A percentile compares a stretch with the other conserved stretches of the same genome.
phyloP scores from a whole-genome alignment of 2,888 invertebrate species.

The Andrena bucephala region DNA sequence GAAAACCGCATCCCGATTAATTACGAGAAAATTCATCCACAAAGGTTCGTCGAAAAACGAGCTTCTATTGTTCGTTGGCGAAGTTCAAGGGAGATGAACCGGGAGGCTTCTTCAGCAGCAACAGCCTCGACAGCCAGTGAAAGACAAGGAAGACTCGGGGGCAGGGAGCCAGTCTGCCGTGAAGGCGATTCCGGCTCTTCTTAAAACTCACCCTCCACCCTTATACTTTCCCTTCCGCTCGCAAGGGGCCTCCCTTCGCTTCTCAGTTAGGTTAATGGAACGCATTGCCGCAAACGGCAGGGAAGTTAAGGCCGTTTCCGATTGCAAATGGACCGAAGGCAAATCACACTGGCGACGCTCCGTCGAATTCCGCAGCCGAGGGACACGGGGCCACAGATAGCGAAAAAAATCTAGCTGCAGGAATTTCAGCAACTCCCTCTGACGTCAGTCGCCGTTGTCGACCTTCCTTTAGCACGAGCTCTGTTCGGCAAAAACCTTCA shows the following conservation, averaged over 20 bases:
- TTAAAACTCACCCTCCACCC: constrained; percentile 61
- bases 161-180: constrained; percentile 67
- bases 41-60: constrained; percentile 17
- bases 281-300: constrained; percentile 74
- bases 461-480: not conserved
- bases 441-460: not conserved
- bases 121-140: constrained; percentile 20
- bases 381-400: constrained; percentile 7
- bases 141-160: constrained; percentile 30
- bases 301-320: constrained; percentile 75
- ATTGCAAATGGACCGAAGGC: constrained; percentile 74
- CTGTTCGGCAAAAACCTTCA: not conserved
- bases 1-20: not conserved
- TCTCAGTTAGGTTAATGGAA: constrained; percentile 76
- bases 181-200: constrained; percentile 71
- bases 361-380: constrained; percentile 37
- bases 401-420: constrained; percentile 12
- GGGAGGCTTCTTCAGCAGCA: not conserved
- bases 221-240: constrained; percentile 49
- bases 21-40: not conserved
- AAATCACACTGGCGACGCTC: constrained; percentile 61
- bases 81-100: constrained; percentile 6
- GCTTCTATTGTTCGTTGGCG: constrained; percentile 38
- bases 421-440: constrained; percentile 2
- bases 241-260: constrained; percentile 14